phyloP scores from a whole-genome alignment of 2,113 vertebrate genomes.

The Phyllopteryx taeniolatus region DNA sequence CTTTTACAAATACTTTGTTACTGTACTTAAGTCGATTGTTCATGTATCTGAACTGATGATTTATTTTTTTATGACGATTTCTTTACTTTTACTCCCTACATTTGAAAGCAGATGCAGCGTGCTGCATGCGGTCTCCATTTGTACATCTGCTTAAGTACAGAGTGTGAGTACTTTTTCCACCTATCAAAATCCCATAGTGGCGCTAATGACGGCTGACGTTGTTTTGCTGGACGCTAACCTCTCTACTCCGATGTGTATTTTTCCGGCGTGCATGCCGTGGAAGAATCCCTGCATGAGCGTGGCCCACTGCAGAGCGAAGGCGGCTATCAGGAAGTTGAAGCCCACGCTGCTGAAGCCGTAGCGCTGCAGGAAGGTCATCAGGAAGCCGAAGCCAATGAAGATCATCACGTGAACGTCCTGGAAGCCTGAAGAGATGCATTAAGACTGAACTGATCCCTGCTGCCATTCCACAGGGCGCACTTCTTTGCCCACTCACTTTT shows the following conservation, averaged over 20 bases:
- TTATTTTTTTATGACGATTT: too few species aligned
- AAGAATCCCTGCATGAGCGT: constrained; percentile 85
- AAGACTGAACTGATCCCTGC: background rate
- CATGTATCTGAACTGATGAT: too few species aligned
- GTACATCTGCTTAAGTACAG: too few species aligned
- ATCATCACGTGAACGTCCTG: constrained; percentile 84
- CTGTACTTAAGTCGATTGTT: too few species aligned
- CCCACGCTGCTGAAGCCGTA: constrained; percentile 80
- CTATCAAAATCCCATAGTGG: background rate
- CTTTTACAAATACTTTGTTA: too few species aligned
- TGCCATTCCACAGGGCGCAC: background rate
- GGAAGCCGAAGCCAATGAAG: constrained; percentile 89
- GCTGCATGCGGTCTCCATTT: too few species aligned
- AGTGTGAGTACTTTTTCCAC: too few species aligned
- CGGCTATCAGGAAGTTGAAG: constrained; percentile 82
- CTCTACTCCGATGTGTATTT: constrained; percentile 79
- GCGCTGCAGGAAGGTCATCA: constrained; percentile 86
- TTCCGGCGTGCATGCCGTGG: constrained; percentile 71
- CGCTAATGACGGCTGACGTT: background rate
- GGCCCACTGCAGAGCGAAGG: constrained; percentile 88
- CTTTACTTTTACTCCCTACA: too few species aligned
- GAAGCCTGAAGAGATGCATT: constrained; percentile 72
- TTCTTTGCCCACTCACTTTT: background rate
- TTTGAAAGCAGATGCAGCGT: too few species aligned
- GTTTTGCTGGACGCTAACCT: constrained; percentile 67